Percentiles rank a stretch among this genome's conserved stretches.
Evolutionary conservation across 2,113 vertebrate species (phyloP).

Genomic region (Pagrus major): DNA sequence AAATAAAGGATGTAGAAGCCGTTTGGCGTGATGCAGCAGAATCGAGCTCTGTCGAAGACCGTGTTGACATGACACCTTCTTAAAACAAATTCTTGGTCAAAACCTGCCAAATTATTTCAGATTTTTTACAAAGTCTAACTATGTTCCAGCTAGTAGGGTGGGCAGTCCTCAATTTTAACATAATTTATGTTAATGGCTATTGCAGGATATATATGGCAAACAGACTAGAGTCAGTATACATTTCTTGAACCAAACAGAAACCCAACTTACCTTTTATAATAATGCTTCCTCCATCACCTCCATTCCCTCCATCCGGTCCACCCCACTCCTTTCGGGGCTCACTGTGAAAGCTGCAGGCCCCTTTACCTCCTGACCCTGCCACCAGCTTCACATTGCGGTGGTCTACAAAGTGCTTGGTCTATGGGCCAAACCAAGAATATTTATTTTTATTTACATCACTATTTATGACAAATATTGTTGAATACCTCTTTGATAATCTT

Average conservation of each 20-base stretch:
- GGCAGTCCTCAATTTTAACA: not conserved
- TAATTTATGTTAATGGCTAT: not conserved
- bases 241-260: not conserved
- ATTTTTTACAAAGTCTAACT: not conserved
- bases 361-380: conserved; percentile 90
- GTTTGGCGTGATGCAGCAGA: not conserved
- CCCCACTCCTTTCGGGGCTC: conserved; percentile 96
- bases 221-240: not conserved
- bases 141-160: not conserved
- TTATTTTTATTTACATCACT: no score
- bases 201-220: not conserved
- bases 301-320: conserved; percentile 95
- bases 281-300: conserved; percentile 91
- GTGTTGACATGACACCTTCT: not conserved
- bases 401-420: conserved; percentile 93
- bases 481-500: no score
- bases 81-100: not conserved
- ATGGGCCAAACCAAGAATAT: not conserved
- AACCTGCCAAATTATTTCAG: not conserved
- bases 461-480: no score
- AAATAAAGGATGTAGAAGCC: not conserved
- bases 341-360: conserved; percentile 89
- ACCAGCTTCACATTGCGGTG: conserved; percentile 86
- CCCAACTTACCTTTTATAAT: conserved; percentile 88
- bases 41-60: not conserved